Evolutionary conservation across 2,888 invertebrate genomes (phyloP).

Genomic region (Leistus spinibarbis): DNA sequence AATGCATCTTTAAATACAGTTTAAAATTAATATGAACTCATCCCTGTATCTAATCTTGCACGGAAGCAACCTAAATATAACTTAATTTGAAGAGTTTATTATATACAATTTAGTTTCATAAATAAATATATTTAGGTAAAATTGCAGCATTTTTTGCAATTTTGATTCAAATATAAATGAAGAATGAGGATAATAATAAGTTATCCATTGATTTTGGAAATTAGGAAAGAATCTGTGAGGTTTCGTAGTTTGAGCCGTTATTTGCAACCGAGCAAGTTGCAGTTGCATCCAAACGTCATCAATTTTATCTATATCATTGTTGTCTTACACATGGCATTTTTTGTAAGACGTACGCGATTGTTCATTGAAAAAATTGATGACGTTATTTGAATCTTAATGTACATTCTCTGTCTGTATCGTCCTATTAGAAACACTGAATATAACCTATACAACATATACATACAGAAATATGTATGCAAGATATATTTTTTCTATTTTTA

Average conservation of each 20-base stretch:
- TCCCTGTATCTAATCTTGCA: background rate
- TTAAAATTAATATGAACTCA: background rate
- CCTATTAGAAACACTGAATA: background rate
- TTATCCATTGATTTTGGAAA: background rate
- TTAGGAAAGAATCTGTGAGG: background rate
- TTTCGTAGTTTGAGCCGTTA: background rate
- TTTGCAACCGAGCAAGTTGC: background rate
- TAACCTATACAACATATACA: slow-evolving; percentile 22
- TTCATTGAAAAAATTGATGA: background rate
- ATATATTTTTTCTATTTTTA: background rate
- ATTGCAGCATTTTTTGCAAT: too few relatives aligned
- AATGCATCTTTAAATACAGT: background rate
- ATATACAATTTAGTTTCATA: too few relatives aligned
- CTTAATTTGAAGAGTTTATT: too few relatives aligned
- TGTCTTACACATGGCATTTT: too few relatives aligned
- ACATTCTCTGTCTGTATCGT: background rate
- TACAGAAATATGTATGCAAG: slow-evolving; percentile 32
- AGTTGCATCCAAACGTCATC: background rate
- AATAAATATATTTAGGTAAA: too few relatives aligned
- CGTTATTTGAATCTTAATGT: background rate
- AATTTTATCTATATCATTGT: too few relatives aligned
- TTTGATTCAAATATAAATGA: too few relatives aligned
- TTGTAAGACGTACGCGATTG: too few relatives aligned
- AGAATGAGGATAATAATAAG: too few relatives aligned
- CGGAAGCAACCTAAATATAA: background rate